Percentiles rank a stretch among this genome's conserved stretches.
phyloP scores from a whole-genome alignment of 2,888 invertebrate species.

The Tenthredo scrophulariae region DNA sequence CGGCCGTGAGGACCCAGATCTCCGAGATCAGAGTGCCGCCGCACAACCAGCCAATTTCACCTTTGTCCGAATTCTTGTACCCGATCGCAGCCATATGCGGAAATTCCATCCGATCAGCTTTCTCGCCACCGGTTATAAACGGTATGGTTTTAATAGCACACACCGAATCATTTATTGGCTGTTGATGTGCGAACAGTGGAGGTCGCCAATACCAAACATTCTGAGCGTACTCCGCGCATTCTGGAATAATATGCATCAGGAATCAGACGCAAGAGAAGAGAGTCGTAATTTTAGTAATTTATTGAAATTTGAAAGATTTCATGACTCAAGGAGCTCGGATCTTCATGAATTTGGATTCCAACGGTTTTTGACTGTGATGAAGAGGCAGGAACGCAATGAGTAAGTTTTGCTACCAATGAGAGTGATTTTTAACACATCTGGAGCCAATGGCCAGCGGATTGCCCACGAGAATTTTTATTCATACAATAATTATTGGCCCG shows the following conservation, averaged over 20 bases:
- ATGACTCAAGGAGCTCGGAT: constrained; percentile 46
- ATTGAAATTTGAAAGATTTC: constrained; percentile 70
- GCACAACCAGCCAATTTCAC: neutral
- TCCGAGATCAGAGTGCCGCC: constrained; percentile 85
- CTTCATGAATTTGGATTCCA: neutral
- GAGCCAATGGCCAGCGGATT: neutral
- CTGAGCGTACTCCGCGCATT: constrained; percentile 70
- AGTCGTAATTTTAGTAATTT: constrained; percentile 65
- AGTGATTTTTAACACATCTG: neutral
- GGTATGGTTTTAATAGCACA: constrained; percentile 67
- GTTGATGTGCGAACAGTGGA: constrained; percentile 75
- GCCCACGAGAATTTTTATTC: neutral
- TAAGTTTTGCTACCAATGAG: constrained; percentile 57
- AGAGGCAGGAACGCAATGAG: neutral
- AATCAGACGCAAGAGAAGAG: constrained; percentile 65
- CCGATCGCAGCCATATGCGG: constrained; percentile 75
- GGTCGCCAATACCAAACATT: constrained; percentile 63
- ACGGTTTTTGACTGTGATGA: neutral
- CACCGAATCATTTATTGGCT: constrained; percentile 65
- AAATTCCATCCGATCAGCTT: constrained; percentile 71
- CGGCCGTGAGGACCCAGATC: constrained; percentile 84
- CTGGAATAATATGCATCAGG: constrained; percentile 73
- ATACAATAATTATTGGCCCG: neutral
- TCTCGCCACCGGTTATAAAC: constrained; percentile 72
- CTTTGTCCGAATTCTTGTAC: constrained; percentile 54